These are phyloP conservation scores for Pantherophis vulpinus DNA, from an alignment of 2,797 vertebrate genomes.

Conservation along the genomic window DNA sequence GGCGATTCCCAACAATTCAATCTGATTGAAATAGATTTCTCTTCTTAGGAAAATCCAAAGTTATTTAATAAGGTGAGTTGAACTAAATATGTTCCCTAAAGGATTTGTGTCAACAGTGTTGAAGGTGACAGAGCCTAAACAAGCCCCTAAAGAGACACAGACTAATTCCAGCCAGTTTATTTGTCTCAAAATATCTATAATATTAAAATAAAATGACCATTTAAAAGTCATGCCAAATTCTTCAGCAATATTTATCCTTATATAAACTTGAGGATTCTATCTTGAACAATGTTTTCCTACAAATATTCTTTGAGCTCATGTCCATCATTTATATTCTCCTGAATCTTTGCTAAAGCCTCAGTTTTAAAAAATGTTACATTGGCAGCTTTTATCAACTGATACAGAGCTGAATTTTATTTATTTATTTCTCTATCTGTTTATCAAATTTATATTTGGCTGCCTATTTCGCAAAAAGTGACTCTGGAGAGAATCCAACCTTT, in stretches of 20 bases:
- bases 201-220: background rate
- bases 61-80: background rate
- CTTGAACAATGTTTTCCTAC: background rate
- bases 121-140: background rate
- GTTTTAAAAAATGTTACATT: background rate
- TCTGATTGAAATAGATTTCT: background rate
- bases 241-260: background rate
- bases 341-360: background rate
- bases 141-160: background rate
- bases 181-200: background rate
- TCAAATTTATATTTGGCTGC: background rate
- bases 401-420: background rate
- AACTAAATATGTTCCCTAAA: background rate
- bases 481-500: background rate
- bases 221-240: background rate
- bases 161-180: background rate
- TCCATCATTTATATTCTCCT: background rate
- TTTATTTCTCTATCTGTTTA: background rate
- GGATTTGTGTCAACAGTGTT: background rate
- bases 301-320: background rate
- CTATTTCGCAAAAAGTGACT: background rate
- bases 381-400: background rate
- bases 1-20: background rate
- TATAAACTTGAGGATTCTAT: background rate
- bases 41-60: background rate